These are phyloP conservation scores for Bombus sibiricus DNA, from an alignment of 1,140 invertebrate genomes.

Conservation along the genomic window DNA sequence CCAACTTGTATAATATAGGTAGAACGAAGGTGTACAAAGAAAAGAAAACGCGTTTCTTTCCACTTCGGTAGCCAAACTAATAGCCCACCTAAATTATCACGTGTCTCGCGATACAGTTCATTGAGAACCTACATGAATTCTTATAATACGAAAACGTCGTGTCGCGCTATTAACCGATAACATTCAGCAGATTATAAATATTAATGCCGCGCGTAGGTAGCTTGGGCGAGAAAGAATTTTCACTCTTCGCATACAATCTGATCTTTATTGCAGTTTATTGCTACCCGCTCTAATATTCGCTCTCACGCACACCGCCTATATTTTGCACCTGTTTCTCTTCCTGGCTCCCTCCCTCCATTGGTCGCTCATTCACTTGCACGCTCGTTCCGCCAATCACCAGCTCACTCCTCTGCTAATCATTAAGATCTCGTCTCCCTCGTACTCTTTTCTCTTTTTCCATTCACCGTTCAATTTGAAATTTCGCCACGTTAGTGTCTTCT, in stretches of 20 bases:
- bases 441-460: not conserved
- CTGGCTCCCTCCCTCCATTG: not conserved
- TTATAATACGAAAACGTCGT: not conserved
- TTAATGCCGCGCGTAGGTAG: slow-evolving; percentile 27
- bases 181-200: not conserved
- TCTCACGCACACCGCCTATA: slow-evolving; percentile 33
- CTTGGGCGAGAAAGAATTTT: slow-evolving; percentile 5
- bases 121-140: not conserved
- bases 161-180: not conserved
- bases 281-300: slow-evolving; percentile 13
- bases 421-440: not conserved
- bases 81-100: not conserved
- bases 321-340: slow-evolving; percentile 27
- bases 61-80: not conserved
- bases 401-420: slow-evolving; percentile 6
- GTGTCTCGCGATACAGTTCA: not conserved
- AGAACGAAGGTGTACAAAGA: not conserved
- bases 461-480: slow-evolving; percentile 16
- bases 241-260: not conserved
- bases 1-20: not conserved
- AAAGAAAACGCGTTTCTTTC: not conserved
- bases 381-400: slow-evolving; percentile 20
- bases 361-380: slow-evolving; percentile 8
- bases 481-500: slow-evolving; percentile 15
- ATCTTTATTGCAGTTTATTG: slow-evolving; percentile 37